Percentiles rank a stretch among this genome's conserved stretches.
Evolutionary conservation across 92 coral and sea anemone species (phyloP).

Genomic region (Phenganax stokvisi): DNA sequence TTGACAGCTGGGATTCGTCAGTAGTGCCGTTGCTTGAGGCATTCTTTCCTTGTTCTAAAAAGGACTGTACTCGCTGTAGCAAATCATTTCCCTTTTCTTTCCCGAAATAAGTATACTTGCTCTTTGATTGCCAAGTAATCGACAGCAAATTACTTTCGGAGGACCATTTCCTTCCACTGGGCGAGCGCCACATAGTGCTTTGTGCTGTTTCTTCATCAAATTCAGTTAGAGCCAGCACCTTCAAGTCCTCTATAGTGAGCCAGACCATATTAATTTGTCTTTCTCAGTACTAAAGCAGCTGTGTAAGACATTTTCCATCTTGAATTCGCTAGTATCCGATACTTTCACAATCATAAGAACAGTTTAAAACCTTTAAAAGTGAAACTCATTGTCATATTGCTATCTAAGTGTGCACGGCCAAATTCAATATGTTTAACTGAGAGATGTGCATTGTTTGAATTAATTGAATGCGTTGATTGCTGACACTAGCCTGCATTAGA

Average conservation of each 20-base stretch:
- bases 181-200: constrained; percentile 10
- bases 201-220: constrained; percentile 15
- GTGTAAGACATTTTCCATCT: not conserved
- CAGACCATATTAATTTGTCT: not conserved
- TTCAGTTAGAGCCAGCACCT: constrained; percentile 4
- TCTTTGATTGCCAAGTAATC: not conserved
- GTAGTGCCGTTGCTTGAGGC: not conserved
- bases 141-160: constrained; percentile 4
- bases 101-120: not conserved
- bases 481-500: too few relatives aligned
- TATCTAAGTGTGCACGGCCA: too few relatives aligned
- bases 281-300: not conserved
- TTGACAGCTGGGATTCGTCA: not conserved
- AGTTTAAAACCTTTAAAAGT: too few relatives aligned
- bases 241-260: constrained; percentile 18
- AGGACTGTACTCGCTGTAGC: not conserved
- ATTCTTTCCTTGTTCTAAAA: not conserved
- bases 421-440: too few relatives aligned
- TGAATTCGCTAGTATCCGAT: too few relatives aligned
- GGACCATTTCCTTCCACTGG: constrained; percentile 14
- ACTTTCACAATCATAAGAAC: too few relatives aligned
- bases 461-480: too few relatives aligned
- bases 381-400: too few relatives aligned
- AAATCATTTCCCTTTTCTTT: not conserved
- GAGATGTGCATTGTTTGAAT: too few relatives aligned